Base-by-base conservation (phyloP, 1,140 invertebrate genomes). In the Hyles vespertilio region DNA sequence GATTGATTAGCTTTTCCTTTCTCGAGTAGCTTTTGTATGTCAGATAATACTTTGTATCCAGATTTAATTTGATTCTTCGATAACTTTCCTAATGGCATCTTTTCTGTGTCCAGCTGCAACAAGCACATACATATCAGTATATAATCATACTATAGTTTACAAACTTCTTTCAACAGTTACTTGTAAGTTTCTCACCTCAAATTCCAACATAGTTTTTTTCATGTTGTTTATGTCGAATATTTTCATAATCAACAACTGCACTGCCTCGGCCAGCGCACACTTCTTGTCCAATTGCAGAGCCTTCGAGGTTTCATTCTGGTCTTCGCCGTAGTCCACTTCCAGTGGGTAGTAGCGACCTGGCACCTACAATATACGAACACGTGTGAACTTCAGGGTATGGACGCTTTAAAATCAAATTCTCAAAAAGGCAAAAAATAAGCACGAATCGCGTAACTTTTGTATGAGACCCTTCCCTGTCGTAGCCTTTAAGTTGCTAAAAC, bases 71-170 rank as follows among this genome's bases (percentile, higher is more conserved):
- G 98, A 61, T 94, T 94, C 73, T 95, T 94, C 8, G 98, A 99
- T 0, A 99, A 81, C 90, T 99, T 99, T 49, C 98, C 98, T 2
- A 99, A 89, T 0, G 98, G 98, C 98, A 99, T 98, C 89, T 99
- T 99, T 53, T 98, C 96, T 67, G 96, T 92, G 89, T 99, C 98
- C 69, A 99, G 92, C 92, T 95, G 69, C 79, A 84, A 65, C 40
- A 67, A 61, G 56, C 9, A 59, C 63, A 64, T 55, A 59, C 0
- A 45, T 43, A 40, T 11, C 48, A 51, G 45, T 51, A 43, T 40
- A 2, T 12, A 48, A 7, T 3, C 2, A 48, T 22, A 22, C 0
- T n/a, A n/a, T n/a, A n/a, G n/a, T 36, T 10, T 11, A 48, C 47
- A 48, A 3, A 48, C 5, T 48, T 3, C 32, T 22, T 51, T 33